Evolutionary conservation across 2,113 vertebrate genomes (phyloP).

Genomic region (Prolemur simus): DNA sequence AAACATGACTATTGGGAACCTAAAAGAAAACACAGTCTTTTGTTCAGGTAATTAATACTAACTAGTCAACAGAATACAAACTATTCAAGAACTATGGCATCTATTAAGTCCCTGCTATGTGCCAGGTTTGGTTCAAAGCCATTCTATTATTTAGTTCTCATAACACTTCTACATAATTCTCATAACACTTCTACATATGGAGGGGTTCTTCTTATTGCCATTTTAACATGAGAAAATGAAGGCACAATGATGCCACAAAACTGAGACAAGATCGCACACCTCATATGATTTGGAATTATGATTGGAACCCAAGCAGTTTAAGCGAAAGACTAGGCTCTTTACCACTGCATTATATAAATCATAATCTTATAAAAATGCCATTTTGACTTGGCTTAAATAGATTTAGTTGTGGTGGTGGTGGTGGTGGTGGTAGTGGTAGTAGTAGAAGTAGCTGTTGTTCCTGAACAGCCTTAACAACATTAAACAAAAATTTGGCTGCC

Average conservation of each 20-base stretch:
- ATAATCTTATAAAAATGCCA: background rate
- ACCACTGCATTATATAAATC: background rate
- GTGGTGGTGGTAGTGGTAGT: too few species aligned
- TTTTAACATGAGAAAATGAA: background rate
- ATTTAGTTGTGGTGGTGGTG: background rate
- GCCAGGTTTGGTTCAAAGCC: background rate
- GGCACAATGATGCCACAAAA: background rate
- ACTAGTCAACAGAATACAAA: background rate
- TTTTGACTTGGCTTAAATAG: background rate
- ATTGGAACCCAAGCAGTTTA: background rate
- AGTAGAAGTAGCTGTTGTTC: too few species aligned
- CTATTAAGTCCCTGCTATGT: background rate
- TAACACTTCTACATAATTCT: background rate
- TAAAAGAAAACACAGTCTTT: background rate
- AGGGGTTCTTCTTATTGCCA: background rate
- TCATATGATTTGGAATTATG: background rate
- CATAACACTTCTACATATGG: background rate
- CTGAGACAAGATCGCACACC: background rate
- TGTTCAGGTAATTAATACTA: background rate
- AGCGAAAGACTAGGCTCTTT: background rate
- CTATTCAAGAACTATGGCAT: background rate
- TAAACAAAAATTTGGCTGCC: background rate
- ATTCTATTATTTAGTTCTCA: background rate
- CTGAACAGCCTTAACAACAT: background rate
- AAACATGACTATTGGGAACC: background rate